These are phyloP conservation scores for Doryteuthis pealeii DNA, from an alignment of 1,140 invertebrate genomes.

Conservation along the genomic window DNA sequence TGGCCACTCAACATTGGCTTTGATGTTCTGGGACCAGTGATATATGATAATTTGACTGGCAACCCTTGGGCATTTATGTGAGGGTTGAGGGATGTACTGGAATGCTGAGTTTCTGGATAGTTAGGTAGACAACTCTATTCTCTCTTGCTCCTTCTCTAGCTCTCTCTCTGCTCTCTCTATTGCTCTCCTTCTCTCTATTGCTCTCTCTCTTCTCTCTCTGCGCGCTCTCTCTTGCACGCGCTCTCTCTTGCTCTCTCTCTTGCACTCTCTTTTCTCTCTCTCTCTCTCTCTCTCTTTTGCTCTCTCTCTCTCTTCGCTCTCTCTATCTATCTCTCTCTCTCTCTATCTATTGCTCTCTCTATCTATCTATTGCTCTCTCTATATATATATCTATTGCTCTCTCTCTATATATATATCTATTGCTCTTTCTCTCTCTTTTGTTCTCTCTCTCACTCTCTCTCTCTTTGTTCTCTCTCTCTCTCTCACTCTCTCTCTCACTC, in stretches of 20 bases:
- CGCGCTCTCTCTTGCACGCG: too few species aligned
- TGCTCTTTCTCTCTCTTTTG: background rate
- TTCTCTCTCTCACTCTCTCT: background rate
- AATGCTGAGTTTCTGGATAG: too few species aligned
- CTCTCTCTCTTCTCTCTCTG: background rate
- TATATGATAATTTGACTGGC: too few species aligned
- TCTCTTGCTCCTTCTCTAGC: constrained; percentile 1
- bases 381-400: background rate
- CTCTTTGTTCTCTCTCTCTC: background rate
- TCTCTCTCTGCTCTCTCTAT: too few species aligned
- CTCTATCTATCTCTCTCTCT: background rate
- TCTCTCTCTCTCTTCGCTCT: background rate
- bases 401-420: background rate
- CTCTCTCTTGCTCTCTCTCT: too few species aligned
- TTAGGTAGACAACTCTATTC: too few species aligned
- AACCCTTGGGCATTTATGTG: too few species aligned
- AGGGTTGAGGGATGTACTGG: too few species aligned
- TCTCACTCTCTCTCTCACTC: background rate
- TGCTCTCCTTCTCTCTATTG: background rate
- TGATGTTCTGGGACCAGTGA: too few species aligned
- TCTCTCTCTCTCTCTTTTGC: background rate
- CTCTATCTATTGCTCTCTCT: background rate
- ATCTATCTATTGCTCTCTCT: background rate
- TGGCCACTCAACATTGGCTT: too few species aligned
- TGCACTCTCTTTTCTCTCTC: too few species aligned